A percentile compares a stretch with the other conserved stretches of the same genome.
Evolutionary conservation across 2,113 vertebrate species (phyloP).

Genomic region (Anolis carolinensis): DNA sequence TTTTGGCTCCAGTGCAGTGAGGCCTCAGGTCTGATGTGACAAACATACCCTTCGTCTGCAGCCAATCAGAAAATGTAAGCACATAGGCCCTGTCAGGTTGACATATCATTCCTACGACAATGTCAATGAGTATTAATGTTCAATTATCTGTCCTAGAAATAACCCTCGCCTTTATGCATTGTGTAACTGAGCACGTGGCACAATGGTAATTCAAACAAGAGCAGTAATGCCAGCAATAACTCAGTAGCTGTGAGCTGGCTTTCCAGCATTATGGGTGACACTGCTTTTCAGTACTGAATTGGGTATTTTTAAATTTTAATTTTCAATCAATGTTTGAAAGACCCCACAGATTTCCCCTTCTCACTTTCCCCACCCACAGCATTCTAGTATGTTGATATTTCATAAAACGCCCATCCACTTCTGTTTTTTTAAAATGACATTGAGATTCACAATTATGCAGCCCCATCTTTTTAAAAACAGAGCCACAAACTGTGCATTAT

Average conservation of each 20-base stretch:
- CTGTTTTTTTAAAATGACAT: background rate
- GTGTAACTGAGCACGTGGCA: constrained; percentile 66
- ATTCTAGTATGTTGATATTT: background rate
- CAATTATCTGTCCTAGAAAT: constrained; percentile 87
- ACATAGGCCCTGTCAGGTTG: constrained; percentile 83
- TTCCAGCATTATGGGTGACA: constrained; percentile 64
- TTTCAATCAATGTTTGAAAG: constrained; percentile 40
- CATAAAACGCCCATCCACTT: background rate
- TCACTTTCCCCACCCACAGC: background rate
- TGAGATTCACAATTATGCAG: background rate
- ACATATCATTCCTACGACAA: constrained; percentile 82
- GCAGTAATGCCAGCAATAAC: constrained; percentile 70
- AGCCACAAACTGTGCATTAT: constrained; percentile 24
- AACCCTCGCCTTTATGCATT: constrained; percentile 73
- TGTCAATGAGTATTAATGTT: constrained; percentile 86
- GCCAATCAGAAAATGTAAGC: constrained; percentile 80
- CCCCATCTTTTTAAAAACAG: constrained; percentile 27
- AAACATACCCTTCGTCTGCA: constrained; percentile 70
- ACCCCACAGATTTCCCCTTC: constrained; percentile 21
- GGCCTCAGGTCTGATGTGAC: constrained; percentile 78
- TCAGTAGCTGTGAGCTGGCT: constrained; percentile 58
- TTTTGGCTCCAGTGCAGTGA: constrained; percentile 54
- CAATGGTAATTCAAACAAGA: constrained; percentile 70
- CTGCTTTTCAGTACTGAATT: constrained; percentile 53
- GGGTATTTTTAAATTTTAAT: constrained; percentile 38